Conservation (phyloP, 2,797 vertebrate species). For the Paratrypauchen microcephalus region DNA sequence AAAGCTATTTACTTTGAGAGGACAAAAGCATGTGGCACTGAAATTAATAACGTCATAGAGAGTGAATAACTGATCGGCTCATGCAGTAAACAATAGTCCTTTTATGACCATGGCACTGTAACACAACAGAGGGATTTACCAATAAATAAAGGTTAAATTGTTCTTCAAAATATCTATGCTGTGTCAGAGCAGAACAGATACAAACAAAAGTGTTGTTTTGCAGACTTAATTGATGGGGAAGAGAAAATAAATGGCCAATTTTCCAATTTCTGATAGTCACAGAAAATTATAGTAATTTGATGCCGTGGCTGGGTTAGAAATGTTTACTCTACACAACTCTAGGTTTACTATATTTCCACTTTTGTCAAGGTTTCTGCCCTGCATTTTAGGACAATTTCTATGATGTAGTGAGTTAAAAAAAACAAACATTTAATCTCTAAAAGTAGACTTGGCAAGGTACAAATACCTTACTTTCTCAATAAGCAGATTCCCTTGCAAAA, state of each 20-base stretch:
- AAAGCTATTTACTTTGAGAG: neutral
- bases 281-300: slow-evolving; percentile 8
- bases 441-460: neutral
- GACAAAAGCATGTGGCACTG: neutral
- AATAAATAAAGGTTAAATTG: neutral
- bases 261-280: slow-evolving; percentile 1
- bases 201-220: slow-evolving; percentile 20
- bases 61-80: neutral
- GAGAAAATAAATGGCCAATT: slow-evolving; percentile 8
- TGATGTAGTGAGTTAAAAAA: neutral
- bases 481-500: neutral
- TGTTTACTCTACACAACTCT: slow-evolving; percentile 8
- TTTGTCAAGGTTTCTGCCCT: neutral
- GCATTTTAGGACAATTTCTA: neutral
- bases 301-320: slow-evolving; percentile 2
- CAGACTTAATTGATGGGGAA: slow-evolving; percentile 16
- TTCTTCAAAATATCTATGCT: neutral
- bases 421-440: too few species aligned
- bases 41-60: neutral
- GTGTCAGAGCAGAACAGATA: slow-evolving; percentile 6
- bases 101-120: neutral
- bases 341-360: too few species aligned
- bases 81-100: neutral
- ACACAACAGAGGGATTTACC: neutral
- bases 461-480: neutral